Evolutionary conservation across 2,888 invertebrate genomes (phyloP).

Genomic region (Platycheirus rosarum): DNA sequence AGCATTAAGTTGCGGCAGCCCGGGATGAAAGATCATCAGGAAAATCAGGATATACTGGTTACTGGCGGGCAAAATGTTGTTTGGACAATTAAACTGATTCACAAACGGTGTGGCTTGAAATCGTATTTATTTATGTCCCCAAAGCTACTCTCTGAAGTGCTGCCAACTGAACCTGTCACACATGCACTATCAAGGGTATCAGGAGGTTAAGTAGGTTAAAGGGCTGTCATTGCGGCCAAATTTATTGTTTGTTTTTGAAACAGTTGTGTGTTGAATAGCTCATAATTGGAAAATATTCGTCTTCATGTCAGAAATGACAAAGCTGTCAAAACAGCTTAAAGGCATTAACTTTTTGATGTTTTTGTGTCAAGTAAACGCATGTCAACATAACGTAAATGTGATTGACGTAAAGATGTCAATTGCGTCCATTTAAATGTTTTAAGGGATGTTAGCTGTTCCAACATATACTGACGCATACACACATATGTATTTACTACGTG

Average conservation of each 20-base stretch:
- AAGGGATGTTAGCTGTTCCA: background rate
- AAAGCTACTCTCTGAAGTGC: too few species aligned
- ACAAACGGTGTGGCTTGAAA: background rate
- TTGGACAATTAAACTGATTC: conserved; percentile 29
- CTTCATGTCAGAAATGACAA: conserved; percentile 24
- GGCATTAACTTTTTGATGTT: background rate
- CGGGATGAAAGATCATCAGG: conserved; percentile 3
- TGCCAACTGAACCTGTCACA: background rate
- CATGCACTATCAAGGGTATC: conserved; percentile 1
- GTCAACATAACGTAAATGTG: conserved; percentile 1
- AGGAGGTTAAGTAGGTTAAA: conserved; percentile 6
- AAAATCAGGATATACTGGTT: background rate
- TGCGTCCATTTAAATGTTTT: conserved; percentile 6
- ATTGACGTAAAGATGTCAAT: conserved; percentile 26
- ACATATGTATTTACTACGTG: background rate
- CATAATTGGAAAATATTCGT: conserved; percentile 34
- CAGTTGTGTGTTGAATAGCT: conserved; percentile 35
- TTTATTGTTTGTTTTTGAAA: conserved; percentile 26
- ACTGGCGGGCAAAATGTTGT: conserved; percentile 43
- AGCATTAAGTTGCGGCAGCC: conserved; percentile 50
- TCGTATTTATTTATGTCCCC: background rate
- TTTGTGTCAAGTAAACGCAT: conserved; percentile 11
- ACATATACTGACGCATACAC: background rate
- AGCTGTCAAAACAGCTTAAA: conserved; percentile 24
- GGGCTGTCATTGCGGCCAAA: conserved; percentile 22